Base-by-base conservation (phyloP, 2,113 vertebrate genomes). In the Empidonax traillii region DNA sequence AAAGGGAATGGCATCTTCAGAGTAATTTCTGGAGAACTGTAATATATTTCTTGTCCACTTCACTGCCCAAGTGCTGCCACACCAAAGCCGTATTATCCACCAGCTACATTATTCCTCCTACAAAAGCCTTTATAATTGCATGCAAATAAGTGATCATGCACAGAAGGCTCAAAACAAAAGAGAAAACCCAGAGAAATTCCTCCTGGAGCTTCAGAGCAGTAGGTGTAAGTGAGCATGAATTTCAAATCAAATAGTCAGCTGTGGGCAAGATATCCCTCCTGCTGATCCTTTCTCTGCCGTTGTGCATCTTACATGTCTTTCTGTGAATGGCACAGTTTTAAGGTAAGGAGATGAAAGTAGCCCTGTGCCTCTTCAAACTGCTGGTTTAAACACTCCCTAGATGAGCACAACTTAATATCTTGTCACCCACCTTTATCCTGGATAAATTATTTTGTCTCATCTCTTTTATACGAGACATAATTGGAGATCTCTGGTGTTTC, bases 181-280 rank as follows among this genome's bases (percentile, higher is more conserved):
- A 81, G 58, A 94, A 88, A 87, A 44, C 35, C 33, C 75, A 37
- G 68, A 66, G 55, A 84, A 88, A 83, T 86, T 59, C 56, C 51
- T 66, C 68, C 52, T 1, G 17, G 86, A 92, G 80, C 52, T 87
- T 91, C 62, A 25, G 69, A 93, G 71, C 52, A 80, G 61, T 76
- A 81, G 75, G 53, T 30, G 37, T 62, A 91, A 67, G 33, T 10
- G 31, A 94, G 66, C 69, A 92, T 35, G 33, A 89, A 84, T 93
- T 92, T 94, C 72, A 88, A 84, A 92, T 76, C 80, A 58, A 89
- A 62, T 55, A 86, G 51, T 86, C 51, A 74, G 56, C 93, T 75
- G 56, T 84, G 80, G 84, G 65, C 68, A 93, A 84, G 68, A 27
- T 83, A 84, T 92, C 86, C 39, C 35, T 90, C 80, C 84, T 58